phyloP scores from a whole-genome alignment of 1,140 invertebrate species.

The Atta texana region DNA sequence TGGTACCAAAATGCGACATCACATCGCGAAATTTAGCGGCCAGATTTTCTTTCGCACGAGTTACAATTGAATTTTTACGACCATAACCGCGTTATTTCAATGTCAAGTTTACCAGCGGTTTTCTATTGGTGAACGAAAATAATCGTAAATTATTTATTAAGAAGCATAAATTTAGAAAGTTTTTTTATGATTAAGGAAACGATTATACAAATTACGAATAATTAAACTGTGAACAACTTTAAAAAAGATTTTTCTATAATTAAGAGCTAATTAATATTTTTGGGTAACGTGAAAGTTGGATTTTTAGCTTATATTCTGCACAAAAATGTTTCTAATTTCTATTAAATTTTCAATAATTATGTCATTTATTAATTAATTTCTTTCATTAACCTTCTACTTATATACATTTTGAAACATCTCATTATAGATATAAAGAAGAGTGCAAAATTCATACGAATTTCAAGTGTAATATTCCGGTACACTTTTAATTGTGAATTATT shows the following conservation, averaged over 20 bases:
- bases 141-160: not conserved
- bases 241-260: not conserved
- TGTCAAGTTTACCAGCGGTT: not conserved
- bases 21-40: not conserved
- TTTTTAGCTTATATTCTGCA: not conserved
- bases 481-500: no score
- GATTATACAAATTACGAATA: not conserved
- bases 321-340: not conserved
- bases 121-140: not conserved
- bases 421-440: not conserved
- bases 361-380: slow-evolving; percentile 18
- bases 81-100: not conserved
- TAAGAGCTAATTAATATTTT: slow-evolving; percentile 15
- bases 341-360: not conserved
- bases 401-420: not conserved
- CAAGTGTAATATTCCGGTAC: not conserved
- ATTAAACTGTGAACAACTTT: not conserved
- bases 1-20: not conserved
- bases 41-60: not conserved
- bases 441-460: not conserved
- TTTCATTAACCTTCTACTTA: not conserved
- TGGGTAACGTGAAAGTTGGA: not conserved
- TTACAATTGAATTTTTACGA: not conserved
- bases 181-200: not conserved
- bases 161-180: not conserved